Evolutionary conservation across 2,888 invertebrate species (phyloP).

Genomic region (Apomyelois bistriatella): DNA sequence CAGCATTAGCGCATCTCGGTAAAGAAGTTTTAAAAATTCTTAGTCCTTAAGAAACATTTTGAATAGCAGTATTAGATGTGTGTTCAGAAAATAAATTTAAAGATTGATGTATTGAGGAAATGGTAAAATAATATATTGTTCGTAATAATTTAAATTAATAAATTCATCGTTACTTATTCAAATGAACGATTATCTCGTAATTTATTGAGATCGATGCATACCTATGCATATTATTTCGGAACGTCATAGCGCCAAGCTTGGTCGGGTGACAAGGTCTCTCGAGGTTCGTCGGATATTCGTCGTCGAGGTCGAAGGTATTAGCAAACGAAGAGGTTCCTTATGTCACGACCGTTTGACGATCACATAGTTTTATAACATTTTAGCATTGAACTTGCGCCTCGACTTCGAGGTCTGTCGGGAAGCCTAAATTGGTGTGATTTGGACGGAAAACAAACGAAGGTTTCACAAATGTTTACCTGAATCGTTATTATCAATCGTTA

Average conservation of each 20-base stretch:
- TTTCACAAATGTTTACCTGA: neutral
- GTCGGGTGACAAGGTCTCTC: constrained; percentile 14
- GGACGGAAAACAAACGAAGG: constrained; percentile 3
- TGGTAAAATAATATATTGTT: no score
- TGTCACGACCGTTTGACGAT: constrained; percentile 23
- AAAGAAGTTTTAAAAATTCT: no score
- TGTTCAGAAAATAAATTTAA: no score
- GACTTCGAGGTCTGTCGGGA: constrained; percentile 14
- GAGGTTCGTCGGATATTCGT: constrained; percentile 12
- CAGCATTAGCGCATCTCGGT: no score
- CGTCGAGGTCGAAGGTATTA: constrained; percentile 23
- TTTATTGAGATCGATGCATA: constrained; percentile 14
- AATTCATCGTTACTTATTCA: neutral
- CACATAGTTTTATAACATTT: constrained; percentile 21
- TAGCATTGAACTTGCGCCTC: constrained; percentile 28
- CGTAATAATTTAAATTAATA: no score
- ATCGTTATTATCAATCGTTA: neutral
- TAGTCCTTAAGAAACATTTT: no score
- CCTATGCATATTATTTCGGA: constrained; percentile 7
- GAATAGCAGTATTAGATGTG: no score
- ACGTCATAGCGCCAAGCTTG: constrained; percentile 4
- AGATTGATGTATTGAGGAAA: no score
- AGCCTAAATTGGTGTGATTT: neutral
- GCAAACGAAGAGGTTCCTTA: constrained; percentile 24
- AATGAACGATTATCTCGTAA: neutral